phyloP scores from a whole-genome alignment of 2,113 vertebrate species.

The Mobula birostris region DNA sequence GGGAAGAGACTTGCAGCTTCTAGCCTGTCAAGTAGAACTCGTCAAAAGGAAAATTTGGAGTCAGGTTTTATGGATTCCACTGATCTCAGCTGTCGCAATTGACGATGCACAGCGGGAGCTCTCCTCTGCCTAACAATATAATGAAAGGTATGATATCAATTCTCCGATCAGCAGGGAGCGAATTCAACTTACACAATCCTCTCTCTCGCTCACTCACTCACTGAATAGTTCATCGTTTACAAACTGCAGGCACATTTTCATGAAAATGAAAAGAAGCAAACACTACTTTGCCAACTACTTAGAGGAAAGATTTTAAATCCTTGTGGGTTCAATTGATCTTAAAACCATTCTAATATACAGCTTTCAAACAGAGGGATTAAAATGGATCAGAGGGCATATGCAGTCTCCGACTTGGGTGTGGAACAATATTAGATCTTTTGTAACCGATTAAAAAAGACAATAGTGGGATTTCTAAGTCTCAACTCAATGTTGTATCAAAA shows the following conservation, averaged over 20 bases:
- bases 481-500: neutral
- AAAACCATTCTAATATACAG: constrained; percentile 49
- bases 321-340: constrained; percentile 46
- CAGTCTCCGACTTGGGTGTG: constrained; percentile 24
- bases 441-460: constrained; percentile 35
- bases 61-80: constrained; percentile 38
- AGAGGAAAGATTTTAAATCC: constrained; percentile 39
- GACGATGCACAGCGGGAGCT: constrained; percentile 52
- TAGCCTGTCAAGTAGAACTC: constrained; percentile 37
- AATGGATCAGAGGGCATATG: constrained; percentile 35
- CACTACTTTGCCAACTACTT: constrained; percentile 35
- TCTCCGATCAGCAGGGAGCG: constrained; percentile 40
- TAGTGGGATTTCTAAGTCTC: constrained; percentile 15
- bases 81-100: constrained; percentile 38
- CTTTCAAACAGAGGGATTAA: constrained; percentile 36
- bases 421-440: constrained; percentile 35
- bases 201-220: constrained; percentile 32
- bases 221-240: constrained; percentile 38
- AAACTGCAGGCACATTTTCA: constrained; percentile 36
- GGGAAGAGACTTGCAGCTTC: constrained; percentile 42
- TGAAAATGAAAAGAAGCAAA: constrained; percentile 37
- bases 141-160: constrained; percentile 58
- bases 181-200: constrained; percentile 37
- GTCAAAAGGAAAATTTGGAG: constrained; percentile 36
- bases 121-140: constrained; percentile 52